Evolutionary conservation across 2,888 invertebrate genomes (phyloP).

Genomic region (Drosophila kanekoi): DNA sequence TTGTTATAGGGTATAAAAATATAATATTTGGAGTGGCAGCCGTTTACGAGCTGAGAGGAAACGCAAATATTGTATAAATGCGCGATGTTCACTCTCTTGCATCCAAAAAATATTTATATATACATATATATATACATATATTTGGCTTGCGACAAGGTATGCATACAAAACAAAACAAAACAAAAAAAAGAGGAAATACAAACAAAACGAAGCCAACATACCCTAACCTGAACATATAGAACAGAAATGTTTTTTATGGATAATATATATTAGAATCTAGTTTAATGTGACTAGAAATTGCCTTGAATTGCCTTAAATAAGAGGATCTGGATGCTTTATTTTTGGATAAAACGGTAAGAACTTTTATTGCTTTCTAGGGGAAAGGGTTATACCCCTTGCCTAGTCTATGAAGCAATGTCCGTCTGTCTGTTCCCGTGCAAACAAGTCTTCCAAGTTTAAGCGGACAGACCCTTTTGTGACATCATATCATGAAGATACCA

Average conservation of each 20-base stretch:
- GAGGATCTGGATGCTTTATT: no score
- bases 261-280: no score
- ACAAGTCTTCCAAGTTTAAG: no score
- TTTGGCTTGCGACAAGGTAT: constrained; percentile 29
- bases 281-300: no score
- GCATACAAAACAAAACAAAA: constrained; percentile 2
- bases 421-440: no score
- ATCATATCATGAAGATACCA: no score
- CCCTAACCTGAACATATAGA: not conserved
- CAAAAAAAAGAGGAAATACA: not conserved
- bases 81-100: constrained; percentile 49
- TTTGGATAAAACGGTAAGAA: no score
- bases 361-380: no score
- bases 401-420: no score
- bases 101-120: constrained; percentile 27
- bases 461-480: no score
- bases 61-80: constrained; percentile 41
- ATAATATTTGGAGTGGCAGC: constrained; percentile 31
- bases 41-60: constrained; percentile 45
- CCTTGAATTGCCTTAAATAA: not conserved
- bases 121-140: constrained; percentile 11
- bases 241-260: no score
- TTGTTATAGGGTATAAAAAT: constrained; percentile 27
- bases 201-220: constrained; percentile 4
- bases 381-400: no score